phyloP scores from a whole-genome alignment of 2,797 vertebrate genomes.

The Melanogrammus aeglefinus region DNA sequence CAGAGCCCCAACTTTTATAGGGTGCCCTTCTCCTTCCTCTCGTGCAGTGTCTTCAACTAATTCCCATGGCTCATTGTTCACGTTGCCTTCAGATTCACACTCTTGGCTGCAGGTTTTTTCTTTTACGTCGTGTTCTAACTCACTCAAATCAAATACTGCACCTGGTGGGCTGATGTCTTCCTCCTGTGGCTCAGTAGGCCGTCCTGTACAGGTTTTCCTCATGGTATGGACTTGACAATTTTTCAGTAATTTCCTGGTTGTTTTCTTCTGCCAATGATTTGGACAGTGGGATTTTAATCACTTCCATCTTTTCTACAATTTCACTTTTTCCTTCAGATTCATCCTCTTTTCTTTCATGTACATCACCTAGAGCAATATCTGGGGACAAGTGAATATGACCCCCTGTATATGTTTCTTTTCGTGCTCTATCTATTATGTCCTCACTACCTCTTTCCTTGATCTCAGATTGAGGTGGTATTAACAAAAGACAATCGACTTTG shows the following conservation, averaged over 20 bases:
- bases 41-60: neutral
- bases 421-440: conserved; percentile 4
- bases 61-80: conserved; percentile 2
- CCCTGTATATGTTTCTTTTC: conserved; percentile 10
- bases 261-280: conserved; percentile 8
- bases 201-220: neutral
- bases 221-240: neutral
- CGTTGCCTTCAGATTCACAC: neutral
- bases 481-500: conserved; percentile 4
- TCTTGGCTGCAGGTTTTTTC: neutral
- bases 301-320: conserved; percentile 2
- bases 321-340: conserved; percentile 17
- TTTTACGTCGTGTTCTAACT: neutral
- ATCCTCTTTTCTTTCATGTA: conserved; percentile 10
- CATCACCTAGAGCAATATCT: conserved; percentile 6
- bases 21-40: conserved; percentile 2
- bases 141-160: neutral
- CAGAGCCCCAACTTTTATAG: neutral
- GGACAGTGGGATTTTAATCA: neutral
- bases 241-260: neutral
- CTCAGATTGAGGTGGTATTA: neutral
- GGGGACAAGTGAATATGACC: conserved; percentile 10
- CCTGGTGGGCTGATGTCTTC: conserved; percentile 17
- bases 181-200: neutral
- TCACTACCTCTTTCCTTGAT: neutral